phyloP scores from a whole-genome alignment of 2,113 vertebrate genomes.

The Connochaetes taurinus region DNA sequence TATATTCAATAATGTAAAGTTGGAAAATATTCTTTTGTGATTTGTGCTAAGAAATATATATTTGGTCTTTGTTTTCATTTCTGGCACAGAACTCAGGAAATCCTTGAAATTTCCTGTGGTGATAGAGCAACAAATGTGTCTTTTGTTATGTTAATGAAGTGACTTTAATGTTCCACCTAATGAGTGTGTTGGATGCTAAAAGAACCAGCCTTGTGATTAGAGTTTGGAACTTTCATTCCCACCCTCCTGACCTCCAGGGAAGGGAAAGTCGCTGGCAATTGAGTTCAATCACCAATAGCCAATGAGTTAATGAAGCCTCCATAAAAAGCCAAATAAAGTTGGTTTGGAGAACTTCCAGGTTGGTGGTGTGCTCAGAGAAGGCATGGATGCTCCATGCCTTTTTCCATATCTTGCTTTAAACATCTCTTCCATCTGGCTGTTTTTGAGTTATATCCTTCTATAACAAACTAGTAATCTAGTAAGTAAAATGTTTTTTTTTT shows the following conservation, averaged over 20 bases:
- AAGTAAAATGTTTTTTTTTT: not conserved
- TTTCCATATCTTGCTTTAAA: not conserved
- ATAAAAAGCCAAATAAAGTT: not conserved
- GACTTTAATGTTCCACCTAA: not conserved
- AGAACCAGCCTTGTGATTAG: not conserved
- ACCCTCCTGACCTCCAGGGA: not conserved
- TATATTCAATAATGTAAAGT: not conserved
- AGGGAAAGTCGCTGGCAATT: not conserved
- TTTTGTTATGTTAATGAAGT: not conserved
- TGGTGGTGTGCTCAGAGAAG: not conserved
- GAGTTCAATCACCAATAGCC: not conserved
- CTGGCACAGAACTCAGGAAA: not conserved
- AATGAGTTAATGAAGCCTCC: not conserved
- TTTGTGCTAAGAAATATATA: not conserved
- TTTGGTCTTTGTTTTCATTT: not conserved
- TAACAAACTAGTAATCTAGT: not conserved
- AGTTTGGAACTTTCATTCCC: not conserved
- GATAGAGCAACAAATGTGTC: not conserved
- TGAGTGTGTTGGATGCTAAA: not conserved
- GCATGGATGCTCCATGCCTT: accelerated
- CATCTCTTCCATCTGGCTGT: not conserved
- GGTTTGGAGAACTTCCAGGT: not conserved
- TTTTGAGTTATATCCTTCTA: not conserved
- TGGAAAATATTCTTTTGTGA: not conserved
- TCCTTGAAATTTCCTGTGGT: not conserved